These are phyloP conservation scores for Chionoecetes opilio DNA, from an alignment of 1,140 invertebrate genomes.

Conservation along the genomic window DNA sequence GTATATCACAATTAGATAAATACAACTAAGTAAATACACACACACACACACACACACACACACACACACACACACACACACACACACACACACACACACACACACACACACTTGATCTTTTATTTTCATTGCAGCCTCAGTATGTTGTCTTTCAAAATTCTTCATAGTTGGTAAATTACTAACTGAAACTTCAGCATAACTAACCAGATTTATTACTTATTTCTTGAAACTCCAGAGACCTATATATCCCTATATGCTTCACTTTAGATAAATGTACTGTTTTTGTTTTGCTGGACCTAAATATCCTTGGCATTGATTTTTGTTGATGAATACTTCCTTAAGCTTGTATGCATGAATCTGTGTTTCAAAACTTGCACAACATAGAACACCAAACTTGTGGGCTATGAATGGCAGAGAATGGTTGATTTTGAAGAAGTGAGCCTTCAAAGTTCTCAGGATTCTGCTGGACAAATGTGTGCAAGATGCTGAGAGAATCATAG, in stretches of 20 bases:
- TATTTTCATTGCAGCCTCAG: too few relatives aligned
- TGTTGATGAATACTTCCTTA: neutral
- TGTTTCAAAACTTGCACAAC: conserved; percentile 27
- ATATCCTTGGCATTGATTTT: neutral
- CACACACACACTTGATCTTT: too few relatives aligned
- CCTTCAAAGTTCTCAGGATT: conserved; percentile 74
- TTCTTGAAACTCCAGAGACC: neutral
- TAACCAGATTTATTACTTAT: neutral
- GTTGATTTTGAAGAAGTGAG: conserved; percentile 61
- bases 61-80: too few relatives aligned
- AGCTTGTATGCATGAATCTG: conserved; percentile 38
- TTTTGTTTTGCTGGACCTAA: neutral
- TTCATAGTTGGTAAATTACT: neutral
- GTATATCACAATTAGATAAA: too few relatives aligned
- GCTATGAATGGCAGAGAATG: conserved; percentile 53
- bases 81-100: neutral
- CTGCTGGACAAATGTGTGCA: conserved; percentile 68
- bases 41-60: too few relatives aligned
- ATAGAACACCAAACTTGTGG: conserved; percentile 6
- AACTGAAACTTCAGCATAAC: neutral
- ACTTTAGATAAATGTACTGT: neutral
- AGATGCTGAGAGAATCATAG: conserved; percentile 67
- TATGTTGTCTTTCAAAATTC: neutral
- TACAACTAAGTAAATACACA: too few relatives aligned
- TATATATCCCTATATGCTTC: neutral